phyloP scores from a whole-genome alignment of 2,797 vertebrate genomes.

The Sylvilagus floridanus region DNA sequence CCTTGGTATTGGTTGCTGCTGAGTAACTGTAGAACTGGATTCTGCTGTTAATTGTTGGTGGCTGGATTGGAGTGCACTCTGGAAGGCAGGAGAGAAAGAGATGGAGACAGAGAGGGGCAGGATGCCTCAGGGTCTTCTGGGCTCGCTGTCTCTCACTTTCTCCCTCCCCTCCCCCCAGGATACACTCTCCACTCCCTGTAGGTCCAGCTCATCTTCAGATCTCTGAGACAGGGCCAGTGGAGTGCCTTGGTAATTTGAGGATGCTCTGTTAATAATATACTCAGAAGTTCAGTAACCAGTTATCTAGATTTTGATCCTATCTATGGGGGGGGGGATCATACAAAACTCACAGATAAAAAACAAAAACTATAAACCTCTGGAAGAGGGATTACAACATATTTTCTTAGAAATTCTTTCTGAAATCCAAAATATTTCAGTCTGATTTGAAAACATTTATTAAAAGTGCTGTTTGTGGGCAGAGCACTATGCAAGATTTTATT shows the following conservation, averaged over 20 bases:
- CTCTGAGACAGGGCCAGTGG: not conserved
- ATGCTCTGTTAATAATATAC: constrained; percentile 13
- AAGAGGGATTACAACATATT: constrained; percentile 30
- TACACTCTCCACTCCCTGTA: not conserved
- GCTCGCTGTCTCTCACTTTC: not conserved
- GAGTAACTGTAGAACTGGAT: not conserved
- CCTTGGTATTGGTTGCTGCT: not conserved
- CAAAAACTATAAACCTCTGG: not conserved
- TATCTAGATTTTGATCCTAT: constrained; percentile 13
- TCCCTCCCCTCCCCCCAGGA: not conserved
- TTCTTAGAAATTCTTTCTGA: constrained; percentile 1
- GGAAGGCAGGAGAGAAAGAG: constrained; percentile 5
- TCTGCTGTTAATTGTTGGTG: not conserved
- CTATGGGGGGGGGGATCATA: not conserved
- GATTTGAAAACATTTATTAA: constrained; percentile 41
- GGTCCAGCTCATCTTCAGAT: constrained; percentile 2
- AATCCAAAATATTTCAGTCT: not conserved
- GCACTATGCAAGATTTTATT: not conserved
- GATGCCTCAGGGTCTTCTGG: not conserved
- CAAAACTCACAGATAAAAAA: not conserved
- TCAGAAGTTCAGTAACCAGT: constrained; percentile 19
- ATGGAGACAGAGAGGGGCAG: not conserved
- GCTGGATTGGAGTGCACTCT: not conserved
- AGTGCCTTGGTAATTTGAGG: not conserved
- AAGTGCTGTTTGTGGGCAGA: not conserved